Percentiles rank a stretch among this genome's conserved stretches.
These are phyloP conservation scores for Odontamblyopus rebecca DNA, from an alignment of 2,797 vertebrate genomes.

Conservation along the genomic window DNA sequence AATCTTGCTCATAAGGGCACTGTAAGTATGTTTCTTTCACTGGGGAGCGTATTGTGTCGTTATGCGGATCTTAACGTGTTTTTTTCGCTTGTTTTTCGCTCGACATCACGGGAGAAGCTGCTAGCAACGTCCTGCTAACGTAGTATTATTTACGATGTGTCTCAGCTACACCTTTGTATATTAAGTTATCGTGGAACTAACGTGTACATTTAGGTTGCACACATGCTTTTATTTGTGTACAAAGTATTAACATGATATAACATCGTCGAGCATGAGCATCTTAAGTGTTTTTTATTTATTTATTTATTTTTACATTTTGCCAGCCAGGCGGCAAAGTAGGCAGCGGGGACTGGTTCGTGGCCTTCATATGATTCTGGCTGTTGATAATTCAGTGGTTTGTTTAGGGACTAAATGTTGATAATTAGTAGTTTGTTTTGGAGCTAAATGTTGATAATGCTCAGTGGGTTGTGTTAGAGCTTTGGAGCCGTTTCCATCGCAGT, in stretches of 20 bases:
- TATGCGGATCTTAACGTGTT: neutral
- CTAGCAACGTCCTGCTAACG: neutral
- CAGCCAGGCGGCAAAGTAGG: too few relatives aligned
- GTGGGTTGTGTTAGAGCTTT: too few relatives aligned
- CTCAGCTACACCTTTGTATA: neutral
- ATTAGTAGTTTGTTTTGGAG: too few relatives aligned
- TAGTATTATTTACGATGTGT: neutral
- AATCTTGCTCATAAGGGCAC: neutral
- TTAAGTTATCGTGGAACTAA: neutral
- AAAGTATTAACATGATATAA: neutral
- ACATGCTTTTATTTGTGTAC: neutral
- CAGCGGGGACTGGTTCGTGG: too few relatives aligned
- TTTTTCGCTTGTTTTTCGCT: slow-evolving; percentile 1
- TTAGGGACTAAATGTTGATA: too few relatives aligned
- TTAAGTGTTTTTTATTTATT: too few relatives aligned
- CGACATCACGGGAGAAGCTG: slow-evolving; percentile 19
- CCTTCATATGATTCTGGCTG: too few relatives aligned
- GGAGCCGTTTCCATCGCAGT: too few relatives aligned
- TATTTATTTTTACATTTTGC: neutral
- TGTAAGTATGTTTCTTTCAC: slow-evolving; percentile 28
- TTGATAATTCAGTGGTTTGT: too few relatives aligned
- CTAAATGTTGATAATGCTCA: too few relatives aligned
- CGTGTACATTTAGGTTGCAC: neutral
- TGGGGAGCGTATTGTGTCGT: neutral
- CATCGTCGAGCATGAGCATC: too few relatives aligned